phyloP scores from a whole-genome alignment of 2,888 invertebrate species.

The Hemithea aestivaria region DNA sequence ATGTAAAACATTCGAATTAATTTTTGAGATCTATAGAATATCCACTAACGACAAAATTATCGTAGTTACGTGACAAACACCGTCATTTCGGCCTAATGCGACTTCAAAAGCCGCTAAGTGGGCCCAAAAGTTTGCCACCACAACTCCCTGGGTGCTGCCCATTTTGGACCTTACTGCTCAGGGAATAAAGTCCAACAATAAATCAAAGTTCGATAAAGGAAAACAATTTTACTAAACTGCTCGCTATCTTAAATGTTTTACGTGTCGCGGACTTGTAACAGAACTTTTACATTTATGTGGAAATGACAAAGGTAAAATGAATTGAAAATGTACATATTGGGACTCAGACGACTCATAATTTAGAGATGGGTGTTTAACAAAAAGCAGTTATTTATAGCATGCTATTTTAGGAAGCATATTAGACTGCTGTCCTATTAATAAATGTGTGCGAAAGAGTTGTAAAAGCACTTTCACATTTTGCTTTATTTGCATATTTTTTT shows the following conservation, averaged over 20 bases:
- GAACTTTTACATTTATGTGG: slow-evolving; percentile 3
- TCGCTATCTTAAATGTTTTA: slow-evolving; percentile 15
- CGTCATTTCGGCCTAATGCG: slow-evolving; percentile 32
- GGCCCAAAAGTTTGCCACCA: slow-evolving; percentile 25
- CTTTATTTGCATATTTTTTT: no score
- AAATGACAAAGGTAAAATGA: neutral
- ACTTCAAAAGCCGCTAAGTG: slow-evolving; percentile 30
- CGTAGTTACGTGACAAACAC: slow-evolving; percentile 25
- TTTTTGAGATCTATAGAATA: slow-evolving; percentile 15
- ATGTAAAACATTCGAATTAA: slow-evolving; percentile 13
- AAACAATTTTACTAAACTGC: slow-evolving; percentile 13
- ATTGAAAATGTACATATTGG: no score
- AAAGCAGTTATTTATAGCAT: no score
- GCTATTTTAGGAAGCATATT: no score
- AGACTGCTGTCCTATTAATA: no score
- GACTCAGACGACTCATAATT: no score
- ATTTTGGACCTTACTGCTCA: slow-evolving; percentile 20
- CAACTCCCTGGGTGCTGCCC: slow-evolving; percentile 5
- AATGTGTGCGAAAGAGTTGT: no score
- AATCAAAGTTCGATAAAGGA: slow-evolving; percentile 7
- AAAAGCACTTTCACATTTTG: no score
- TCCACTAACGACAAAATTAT: slow-evolving; percentile 26
- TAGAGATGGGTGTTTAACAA: no score
- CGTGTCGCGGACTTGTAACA: slow-evolving; percentile 7
- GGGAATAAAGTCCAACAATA: slow-evolving; percentile 16